Evolutionary conservation across 2,888 invertebrate genomes (phyloP).

Genomic region (Noctua fimbriata): DNA sequence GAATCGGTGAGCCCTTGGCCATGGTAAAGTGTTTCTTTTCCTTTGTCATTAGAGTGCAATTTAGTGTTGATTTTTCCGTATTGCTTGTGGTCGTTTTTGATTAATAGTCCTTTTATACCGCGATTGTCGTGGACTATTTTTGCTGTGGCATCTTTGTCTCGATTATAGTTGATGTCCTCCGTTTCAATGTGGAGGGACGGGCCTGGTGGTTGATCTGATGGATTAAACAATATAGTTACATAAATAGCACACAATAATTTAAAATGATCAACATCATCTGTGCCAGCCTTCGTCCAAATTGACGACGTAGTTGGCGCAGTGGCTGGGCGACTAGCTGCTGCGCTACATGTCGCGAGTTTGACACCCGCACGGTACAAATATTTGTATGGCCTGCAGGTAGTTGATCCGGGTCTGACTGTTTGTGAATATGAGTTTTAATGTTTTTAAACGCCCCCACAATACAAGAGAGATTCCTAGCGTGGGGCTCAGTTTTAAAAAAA

Average conservation of each 20-base stretch:
- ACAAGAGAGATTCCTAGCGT: no score
- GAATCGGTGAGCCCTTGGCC: no score
- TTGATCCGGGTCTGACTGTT: no score
- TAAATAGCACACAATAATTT: not conserved
- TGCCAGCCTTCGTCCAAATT: no score
- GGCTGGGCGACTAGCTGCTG: no score
- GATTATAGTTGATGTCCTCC: not conserved
- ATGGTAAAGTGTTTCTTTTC: rapidly evolving
- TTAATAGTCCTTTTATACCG: not conserved
- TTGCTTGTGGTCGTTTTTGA: not conserved
- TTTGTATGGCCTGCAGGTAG: no score
- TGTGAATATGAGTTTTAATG: no score
- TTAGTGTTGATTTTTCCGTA: not conserved
- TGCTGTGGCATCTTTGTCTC: not conserved
- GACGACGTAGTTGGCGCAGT: no score
- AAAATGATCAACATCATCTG: not conserved
- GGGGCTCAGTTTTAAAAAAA: no score
- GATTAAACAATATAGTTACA: not conserved
- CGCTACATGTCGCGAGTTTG: no score
- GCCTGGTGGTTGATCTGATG: not conserved
- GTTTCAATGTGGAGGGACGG: not conserved
- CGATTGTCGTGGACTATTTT: not conserved
- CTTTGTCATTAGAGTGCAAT: not conserved
- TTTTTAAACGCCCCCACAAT: no score
- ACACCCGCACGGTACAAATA: no score